Evolutionary conservation across 2,113 vertebrate species (phyloP), one percentile per base, ranked within the genome.

Genomic region (Hucho hucho): DNA sequence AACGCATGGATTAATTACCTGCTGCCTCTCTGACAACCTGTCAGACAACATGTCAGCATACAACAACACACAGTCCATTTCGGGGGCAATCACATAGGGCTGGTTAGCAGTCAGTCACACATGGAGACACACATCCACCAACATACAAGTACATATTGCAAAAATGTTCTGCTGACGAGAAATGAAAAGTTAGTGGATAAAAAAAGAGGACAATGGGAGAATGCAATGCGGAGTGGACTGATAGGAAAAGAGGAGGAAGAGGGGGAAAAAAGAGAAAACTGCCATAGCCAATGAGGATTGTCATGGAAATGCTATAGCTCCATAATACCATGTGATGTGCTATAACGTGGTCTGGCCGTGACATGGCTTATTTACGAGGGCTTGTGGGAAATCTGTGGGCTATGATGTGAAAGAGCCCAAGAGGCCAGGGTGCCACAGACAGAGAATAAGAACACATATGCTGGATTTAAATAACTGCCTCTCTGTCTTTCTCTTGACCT

Each of bases 61-160:
- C 47, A 71, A 77, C 81, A 83, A 81, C 79, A 81, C 49, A 71
- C 49, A 79, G 75, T 73, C 74, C 66, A 75, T 80, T 73, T 28
- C 53, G 70, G 53, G 24, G 53, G 53, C 61, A 66, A 73, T 28
- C n/a, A 76, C 66, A 12, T 29, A 37, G 28, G 6, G 26, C 32
- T 63, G 70, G 59, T 75, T 70, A 80, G 78, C 75, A 64, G 64
- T 14, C 43, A 49, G 37, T 12, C 32, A 69, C 14, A 75, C 64
- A 79, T 61, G 75, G 72, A 75, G 63, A 81, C 66, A 72, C 58
- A 59, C 58, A 22, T 11, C n/a, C 58, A 61, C n/a, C 3, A 61
- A 9, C 58, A 61, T 3, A 7, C 24, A 29, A 12, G 64, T 11
- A n/a, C 24, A 6, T 7, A 22, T 7, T 61, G n/a, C 22, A n/a